Conservation (phyloP, 2,797 vertebrate species). For the Chaetodon trifasciatus region DNA sequence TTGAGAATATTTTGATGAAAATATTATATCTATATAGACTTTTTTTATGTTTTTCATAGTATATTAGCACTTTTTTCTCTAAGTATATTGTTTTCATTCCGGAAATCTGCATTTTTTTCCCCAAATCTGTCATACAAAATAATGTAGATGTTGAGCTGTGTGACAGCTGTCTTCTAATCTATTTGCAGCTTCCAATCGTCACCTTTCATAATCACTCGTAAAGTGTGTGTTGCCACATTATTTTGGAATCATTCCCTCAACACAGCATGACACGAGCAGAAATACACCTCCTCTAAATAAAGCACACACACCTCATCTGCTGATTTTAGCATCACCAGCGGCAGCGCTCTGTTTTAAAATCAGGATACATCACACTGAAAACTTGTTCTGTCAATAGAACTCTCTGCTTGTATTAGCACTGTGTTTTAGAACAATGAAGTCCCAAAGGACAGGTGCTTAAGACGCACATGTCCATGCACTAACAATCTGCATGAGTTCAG, state of each 20-base stretch:
- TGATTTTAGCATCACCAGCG: slow-evolving; percentile 39
- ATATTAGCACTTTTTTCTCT: too few relatives aligned
- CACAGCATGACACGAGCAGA: slow-evolving; percentile 20
- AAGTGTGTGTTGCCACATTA: slow-evolving; percentile 6
- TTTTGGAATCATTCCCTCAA: slow-evolving; percentile 28
- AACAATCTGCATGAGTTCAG: slow-evolving; percentile 55
- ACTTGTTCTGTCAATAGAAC: slow-evolving; percentile 31
- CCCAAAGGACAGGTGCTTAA: slow-evolving; percentile 5
- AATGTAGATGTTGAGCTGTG: neutral
- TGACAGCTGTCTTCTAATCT: slow-evolving; percentile 11
- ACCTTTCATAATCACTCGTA: slow-evolving; percentile 3
- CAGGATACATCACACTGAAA: slow-evolving; percentile 53
- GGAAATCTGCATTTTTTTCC: neutral
- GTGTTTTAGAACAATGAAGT: slow-evolving; percentile 47
- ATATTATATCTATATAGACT: too few relatives aligned
- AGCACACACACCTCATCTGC: slow-evolving; percentile 21
- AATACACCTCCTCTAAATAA: slow-evolving; percentile 28
- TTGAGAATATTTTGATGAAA: too few relatives aligned
- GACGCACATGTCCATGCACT: neutral
- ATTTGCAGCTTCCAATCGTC: slow-evolving; percentile 10
- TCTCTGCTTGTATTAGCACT: neutral
- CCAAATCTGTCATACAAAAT: neutral
- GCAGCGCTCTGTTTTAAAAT: neutral
- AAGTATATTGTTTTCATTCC: too few relatives aligned
- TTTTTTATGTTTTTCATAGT: too few relatives aligned